Evolutionary conservation across 2,888 invertebrate species (phyloP).

Genomic region (Anthrax anthrax): DNA sequence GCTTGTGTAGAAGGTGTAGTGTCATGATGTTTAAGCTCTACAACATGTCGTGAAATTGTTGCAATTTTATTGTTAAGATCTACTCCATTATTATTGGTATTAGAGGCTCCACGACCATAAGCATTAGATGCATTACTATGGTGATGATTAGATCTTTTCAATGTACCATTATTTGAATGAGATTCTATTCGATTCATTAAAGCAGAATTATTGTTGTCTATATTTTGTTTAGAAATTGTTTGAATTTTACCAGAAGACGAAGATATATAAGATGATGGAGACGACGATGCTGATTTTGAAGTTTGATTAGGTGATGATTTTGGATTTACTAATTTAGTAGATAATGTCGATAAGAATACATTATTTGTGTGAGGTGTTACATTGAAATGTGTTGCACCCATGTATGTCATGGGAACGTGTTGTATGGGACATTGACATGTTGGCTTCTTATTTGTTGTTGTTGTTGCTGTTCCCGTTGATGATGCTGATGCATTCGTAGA

Average conservation of each 20-base stretch:
- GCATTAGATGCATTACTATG: slow-evolving; percentile 1
- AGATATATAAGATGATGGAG: slow-evolving; percentile 12
- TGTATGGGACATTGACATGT: slow-evolving; percentile 35
- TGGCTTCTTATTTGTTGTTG: slow-evolving; percentile 24
- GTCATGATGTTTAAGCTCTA: slow-evolving; percentile 16
- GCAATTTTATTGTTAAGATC: slow-evolving; percentile 25
- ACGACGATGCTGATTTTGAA: slow-evolving; percentile 9
- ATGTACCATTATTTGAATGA: slow-evolving; percentile 10
- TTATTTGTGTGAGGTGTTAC: slow-evolving; percentile 18
- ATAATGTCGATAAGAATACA: slow-evolving; percentile 21
- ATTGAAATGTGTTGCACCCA: slow-evolving; percentile 29
- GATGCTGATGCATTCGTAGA: slow-evolving; percentile 8
- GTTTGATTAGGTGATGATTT: slow-evolving; percentile 14
- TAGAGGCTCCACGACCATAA: not conserved
- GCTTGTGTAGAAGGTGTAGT: not conserved
- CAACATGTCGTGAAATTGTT: slow-evolving; percentile 32
- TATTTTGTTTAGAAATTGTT: slow-evolving; percentile 6
- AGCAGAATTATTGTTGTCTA: not conserved
- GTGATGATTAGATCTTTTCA: slow-evolving; percentile 10
- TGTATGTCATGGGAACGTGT: slow-evolving; percentile 35
- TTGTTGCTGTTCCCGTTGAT: slow-evolving; percentile 5
- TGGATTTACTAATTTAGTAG: slow-evolving; percentile 16
- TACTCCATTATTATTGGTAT: slow-evolving; percentile 8
- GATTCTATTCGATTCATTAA: slow-evolving; percentile 6
- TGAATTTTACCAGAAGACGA: slow-evolving; percentile 5